These are phyloP conservation scores for Melanotaenia trifasciata DNA, from an alignment of 2,797 vertebrate species.

Conservation along the genomic window DNA sequence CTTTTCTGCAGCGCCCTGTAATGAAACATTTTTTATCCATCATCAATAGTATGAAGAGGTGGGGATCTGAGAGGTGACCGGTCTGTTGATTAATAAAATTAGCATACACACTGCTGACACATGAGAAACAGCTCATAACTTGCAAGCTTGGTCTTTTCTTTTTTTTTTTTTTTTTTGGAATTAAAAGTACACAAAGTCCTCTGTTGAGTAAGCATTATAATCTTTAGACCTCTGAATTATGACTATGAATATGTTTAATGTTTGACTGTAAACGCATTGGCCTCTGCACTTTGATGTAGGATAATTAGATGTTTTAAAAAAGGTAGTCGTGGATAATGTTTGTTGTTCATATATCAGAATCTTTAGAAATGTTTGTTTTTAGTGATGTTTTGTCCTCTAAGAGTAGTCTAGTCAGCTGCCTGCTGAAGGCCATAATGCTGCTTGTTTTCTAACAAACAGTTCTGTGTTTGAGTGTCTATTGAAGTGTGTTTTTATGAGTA, in stretches of 20 bases:
- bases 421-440: conserved; percentile 45
- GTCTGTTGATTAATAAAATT: conserved; percentile 75
- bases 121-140: conserved; percentile 55
- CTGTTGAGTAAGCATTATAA: conserved; percentile 17
- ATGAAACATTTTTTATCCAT: conserved; percentile 56
- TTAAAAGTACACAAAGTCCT: conserved; percentile 45
- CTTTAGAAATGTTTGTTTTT: conserved; percentile 20
- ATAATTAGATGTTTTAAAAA: background rate
- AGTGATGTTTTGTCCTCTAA: conserved; percentile 37
- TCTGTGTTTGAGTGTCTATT: conserved; percentile 42
- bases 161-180: conserved; percentile 42
- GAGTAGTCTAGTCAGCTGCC: conserved; percentile 27
- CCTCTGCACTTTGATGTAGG: background rate
- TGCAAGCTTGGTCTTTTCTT: conserved; percentile 52
- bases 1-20: conserved; percentile 32
- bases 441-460: conserved; percentile 62
- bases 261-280: background rate
- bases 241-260: conserved; percentile 10
- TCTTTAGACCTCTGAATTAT: conserved; percentile 16
- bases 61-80: conserved; percentile 51
- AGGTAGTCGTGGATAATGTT: background rate
- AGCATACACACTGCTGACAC: conserved; percentile 71
- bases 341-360: conserved; percentile 20
- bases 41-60: conserved; percentile 58
- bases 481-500: conserved; percentile 25